A percentile compares a stretch with the other conserved stretches of the same genome.
Evolutionary conservation across 2,888 invertebrate genomes (phyloP).

Genomic region (Molanna angustata): DNA sequence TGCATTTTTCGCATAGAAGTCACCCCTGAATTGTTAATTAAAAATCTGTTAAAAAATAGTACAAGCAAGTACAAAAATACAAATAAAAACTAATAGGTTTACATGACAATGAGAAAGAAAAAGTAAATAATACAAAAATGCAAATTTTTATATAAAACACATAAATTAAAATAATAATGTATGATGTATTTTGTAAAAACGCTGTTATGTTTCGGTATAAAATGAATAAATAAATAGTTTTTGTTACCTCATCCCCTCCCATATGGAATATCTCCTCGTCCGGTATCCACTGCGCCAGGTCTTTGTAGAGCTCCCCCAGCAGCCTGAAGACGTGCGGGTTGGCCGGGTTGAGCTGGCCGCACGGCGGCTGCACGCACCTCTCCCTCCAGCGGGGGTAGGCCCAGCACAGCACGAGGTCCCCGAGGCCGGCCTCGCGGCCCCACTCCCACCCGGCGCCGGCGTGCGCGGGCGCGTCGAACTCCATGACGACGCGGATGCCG

Average conservation of each 20-base stretch:
- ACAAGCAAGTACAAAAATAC: no score
- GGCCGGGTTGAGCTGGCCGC: conserved; percentile 79
- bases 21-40: no score
- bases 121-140: no score
- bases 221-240: no score
- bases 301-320: conserved; percentile 66
- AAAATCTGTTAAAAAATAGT: no score
- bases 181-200: no score
- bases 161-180: no score
- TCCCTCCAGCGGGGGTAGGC: conserved; percentile 68
- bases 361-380: conserved; percentile 78
- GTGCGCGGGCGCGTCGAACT: conserved; percentile 88
- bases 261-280: conserved; percentile 68
- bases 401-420: conserved; percentile 64
- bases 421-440: conserved; percentile 61
- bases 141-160: no score
- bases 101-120: no score
- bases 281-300: conserved; percentile 59
- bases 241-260: conserved; percentile 78
- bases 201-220: no score
- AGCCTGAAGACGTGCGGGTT: conserved; percentile 68
- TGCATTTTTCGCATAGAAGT: no score
- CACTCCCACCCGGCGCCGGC: conserved; percentile 85
- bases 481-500: conserved; percentile 82
- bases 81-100: no score